Conservation (phyloP, 2,888 invertebrate species). For the Epirrhoe tristata region DNA sequence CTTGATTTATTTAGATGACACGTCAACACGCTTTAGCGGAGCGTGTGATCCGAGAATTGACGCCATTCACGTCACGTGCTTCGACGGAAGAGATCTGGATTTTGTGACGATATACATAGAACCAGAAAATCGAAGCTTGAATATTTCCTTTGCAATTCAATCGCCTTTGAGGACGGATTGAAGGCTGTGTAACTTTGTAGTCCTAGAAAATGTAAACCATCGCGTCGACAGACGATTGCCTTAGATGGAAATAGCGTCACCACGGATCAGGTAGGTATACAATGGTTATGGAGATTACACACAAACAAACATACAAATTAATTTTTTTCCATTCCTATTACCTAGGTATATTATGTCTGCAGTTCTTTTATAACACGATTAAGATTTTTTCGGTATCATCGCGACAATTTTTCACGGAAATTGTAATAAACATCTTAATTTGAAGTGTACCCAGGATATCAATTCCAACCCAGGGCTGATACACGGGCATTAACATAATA, state of each 20-base stretch:
- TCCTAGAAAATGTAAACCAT: not conserved
- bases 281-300: too few species aligned
- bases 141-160: not conserved
- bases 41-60: slow-evolving; percentile 8
- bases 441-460: slow-evolving; percentile 43
- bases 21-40: slow-evolving; percentile 8
- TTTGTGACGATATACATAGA: not conserved
- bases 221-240: too few species aligned
- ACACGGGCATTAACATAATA: slow-evolving; percentile 25
- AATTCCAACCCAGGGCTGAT: slow-evolving; percentile 37
- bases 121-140: not conserved
- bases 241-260: too few species aligned
- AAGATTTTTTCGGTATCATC: slow-evolving; percentile 39
- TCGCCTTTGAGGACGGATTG: not conserved
- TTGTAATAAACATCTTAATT: slow-evolving; percentile 54
- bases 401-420: slow-evolving; percentile 54
- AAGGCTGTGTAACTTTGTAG: not conserved
- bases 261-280: too few species aligned
- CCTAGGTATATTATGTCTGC: slow-evolving; percentile 20
- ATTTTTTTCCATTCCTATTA: not conserved
- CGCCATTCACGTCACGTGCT: slow-evolving; percentile 22
- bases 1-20: not conserved
- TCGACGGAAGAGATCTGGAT: slow-evolving; percentile 4
- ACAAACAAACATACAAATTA: not conserved
- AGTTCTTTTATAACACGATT: slow-evolving; percentile 30